Evolutionary conservation across 2,113 vertebrate species (phyloP), one percentile per base, ranked within the genome.

Genomic region (Malaclemys terrapin): DNA sequence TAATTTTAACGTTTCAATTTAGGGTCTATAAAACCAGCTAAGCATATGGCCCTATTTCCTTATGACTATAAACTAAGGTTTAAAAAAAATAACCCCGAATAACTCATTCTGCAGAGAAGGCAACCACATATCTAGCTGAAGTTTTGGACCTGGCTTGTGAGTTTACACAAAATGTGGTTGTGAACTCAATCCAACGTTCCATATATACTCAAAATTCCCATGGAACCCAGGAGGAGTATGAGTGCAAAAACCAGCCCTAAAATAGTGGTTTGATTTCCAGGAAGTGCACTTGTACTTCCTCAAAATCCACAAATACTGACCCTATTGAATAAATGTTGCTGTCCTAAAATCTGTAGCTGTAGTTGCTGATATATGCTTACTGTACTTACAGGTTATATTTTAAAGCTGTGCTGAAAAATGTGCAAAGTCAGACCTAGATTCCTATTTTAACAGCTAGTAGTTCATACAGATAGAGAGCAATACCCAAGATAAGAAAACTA

Each of bases 1-100:
- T 94, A 89, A 87, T 95, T 93, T 92, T 89, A 90, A 54, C 31
- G 29, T 90, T 35, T 86, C 75, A 81, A 97, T 75, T 35, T 78
- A 83, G 54, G 49, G 62, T 87, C 38, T n/a, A 84, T 19, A 93
- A 82, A 89, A 24, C 10, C 25, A 49, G 16, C 7, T 24, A 53
- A 92, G 75, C 86, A 72, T 11, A 2, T 49, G 62, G 53, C n/a
- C 86, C 29, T 87, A 35, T 38, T 35, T 84, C 10, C 59, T 59
- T 89, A 76, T 76, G 85, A 29, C 49, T 88, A 86, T 27, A 80
- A 62, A 72, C 4, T 38, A 8, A 7, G 89, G 80, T 24, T 38
- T 69, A 80, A 62, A 88, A 84, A 86, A 84, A 17, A 62, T 35
- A 52, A 52, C 94, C 93, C 80, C 38, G 17, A 93, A 76, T 56